phyloP scores from a whole-genome alignment of 2,797 vertebrate species.

The Manis javanica region DNA sequence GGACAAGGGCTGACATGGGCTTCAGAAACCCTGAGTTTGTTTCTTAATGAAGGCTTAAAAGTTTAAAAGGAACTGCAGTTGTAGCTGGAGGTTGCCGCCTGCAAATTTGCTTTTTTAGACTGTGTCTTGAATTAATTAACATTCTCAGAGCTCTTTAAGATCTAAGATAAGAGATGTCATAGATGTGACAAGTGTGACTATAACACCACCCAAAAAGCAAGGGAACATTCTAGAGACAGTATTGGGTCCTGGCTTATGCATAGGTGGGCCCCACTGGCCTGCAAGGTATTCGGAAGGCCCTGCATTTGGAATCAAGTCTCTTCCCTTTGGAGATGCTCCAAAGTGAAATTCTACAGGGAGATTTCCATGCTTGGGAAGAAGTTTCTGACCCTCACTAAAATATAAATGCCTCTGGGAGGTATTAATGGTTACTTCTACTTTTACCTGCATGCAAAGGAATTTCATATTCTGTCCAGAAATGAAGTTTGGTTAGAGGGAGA shows the following conservation, averaged over 20 bases:
- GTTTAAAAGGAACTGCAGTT: not conserved
- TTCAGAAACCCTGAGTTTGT: constrained; percentile 21
- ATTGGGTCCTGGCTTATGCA: not conserved
- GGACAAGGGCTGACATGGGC: not conserved
- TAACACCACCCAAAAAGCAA: not conserved
- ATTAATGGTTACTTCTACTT: not conserved
- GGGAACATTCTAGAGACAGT: not conserved
- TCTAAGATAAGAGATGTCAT: constrained; percentile 38
- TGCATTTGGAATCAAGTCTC: not conserved
- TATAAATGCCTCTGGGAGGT: not conserved
- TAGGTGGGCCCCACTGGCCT: not conserved
- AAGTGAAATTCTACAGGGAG: not conserved
- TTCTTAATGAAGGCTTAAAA: not conserved
- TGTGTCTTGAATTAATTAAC: constrained; percentile 50
- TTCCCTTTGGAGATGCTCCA: not conserved
- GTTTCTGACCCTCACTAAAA: not conserved
- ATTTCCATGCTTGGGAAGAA: not conserved
- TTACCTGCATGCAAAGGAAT: not conserved
- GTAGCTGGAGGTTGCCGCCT: not conserved
- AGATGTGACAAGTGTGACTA: not conserved
- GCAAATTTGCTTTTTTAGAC: constrained; percentile 41
- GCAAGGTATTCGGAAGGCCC: not conserved
- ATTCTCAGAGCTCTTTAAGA: constrained; percentile 64
- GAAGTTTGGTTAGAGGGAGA: not conserved
- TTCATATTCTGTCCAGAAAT: constrained; percentile 3